phyloP scores from a whole-genome alignment of 2,888 invertebrate genomes.

The Drosophila vallismaia region DNA sequence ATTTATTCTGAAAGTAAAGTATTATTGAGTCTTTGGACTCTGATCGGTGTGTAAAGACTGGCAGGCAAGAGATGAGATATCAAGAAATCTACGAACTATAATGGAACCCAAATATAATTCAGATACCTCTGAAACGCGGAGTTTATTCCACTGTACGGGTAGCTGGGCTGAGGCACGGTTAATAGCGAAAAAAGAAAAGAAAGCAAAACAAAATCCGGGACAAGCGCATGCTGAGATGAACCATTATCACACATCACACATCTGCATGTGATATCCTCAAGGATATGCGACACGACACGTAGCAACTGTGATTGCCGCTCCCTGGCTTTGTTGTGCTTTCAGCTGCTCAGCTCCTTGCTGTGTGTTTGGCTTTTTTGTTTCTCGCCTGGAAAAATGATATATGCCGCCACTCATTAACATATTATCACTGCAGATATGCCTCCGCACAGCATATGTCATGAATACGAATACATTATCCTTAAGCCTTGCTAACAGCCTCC shows the following conservation, averaged over 20 bases:
- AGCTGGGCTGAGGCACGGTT: not conserved
- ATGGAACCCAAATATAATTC: not conserved
- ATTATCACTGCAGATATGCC: slow-evolving; percentile 76
- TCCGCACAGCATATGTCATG: slow-evolving; percentile 76
- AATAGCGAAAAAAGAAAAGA: slow-evolving; percentile 44
- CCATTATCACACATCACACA: slow-evolving; percentile 81
- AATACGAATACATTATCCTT: slow-evolving; percentile 70
- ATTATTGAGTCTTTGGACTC: not conserved
- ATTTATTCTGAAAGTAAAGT: not conserved
- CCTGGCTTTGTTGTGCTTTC: slow-evolving; percentile 19
- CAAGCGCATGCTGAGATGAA: slow-evolving; percentile 47
- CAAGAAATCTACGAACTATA: not conserved
- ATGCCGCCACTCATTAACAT: slow-evolving; percentile 82
- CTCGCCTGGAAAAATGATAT: slow-evolving; percentile 71
- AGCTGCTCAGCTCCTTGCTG: slow-evolving; percentile 24
- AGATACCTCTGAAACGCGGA: not conserved
- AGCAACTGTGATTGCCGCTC: slow-evolving; percentile 70
- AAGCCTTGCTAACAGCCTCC: slow-evolving; percentile 43
- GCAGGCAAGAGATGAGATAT: too few species aligned
- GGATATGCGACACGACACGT: slow-evolving; percentile 82
- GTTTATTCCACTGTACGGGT: slow-evolving; percentile 42
- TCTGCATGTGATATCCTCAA: slow-evolving; percentile 80
- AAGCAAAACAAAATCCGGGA: slow-evolving; percentile 46
- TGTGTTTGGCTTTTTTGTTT: slow-evolving; percentile 48
- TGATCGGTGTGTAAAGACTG: too few species aligned